Conservation (phyloP, 2,113 vertebrate species). For the Callithrix jacchus region DNA sequence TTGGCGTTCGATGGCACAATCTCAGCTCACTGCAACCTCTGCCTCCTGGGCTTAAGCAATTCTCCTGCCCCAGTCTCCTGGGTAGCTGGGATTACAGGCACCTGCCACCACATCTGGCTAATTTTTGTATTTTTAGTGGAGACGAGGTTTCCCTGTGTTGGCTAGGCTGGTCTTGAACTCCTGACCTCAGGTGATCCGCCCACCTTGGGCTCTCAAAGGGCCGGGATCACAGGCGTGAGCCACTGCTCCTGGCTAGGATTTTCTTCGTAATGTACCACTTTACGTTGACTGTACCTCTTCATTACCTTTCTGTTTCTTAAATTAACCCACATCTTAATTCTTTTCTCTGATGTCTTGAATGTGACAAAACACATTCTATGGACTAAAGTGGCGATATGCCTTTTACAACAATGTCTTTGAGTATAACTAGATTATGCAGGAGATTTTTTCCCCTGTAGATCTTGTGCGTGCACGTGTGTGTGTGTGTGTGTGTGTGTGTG, state of each 20-base stretch:
- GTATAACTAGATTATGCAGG: neutral
- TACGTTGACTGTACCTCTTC: neutral
- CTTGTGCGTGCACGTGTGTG: neutral
- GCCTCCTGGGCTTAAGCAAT: no score
- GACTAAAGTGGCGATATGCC: neutral
- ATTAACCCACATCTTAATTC: slow-evolving; percentile 7
- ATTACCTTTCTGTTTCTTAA: slow-evolving; percentile 25
- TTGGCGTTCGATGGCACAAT: no score
- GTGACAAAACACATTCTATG: neutral
- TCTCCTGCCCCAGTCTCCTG: no score
- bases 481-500: neutral
- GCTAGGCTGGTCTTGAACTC: no score
- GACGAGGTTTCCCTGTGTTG: no score
- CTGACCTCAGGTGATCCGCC: no score
- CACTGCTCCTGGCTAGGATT: neutral
- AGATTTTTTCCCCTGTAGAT: neutral
- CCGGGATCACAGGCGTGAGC: no score
- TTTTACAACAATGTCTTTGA: neutral
- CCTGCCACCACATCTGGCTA: no score
- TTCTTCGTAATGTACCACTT: neutral
- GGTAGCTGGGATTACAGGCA: no score
- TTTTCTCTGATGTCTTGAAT: slow-evolving; percentile 38
- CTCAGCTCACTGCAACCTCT: no score
- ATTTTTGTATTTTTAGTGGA: no score
- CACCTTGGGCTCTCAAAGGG: no score